A percentile compares a stretch with the other conserved stretches of the same genome.
Conservation (phyloP, 1,140 invertebrate genomes). For the Reticulitermes speratus region DNA sequence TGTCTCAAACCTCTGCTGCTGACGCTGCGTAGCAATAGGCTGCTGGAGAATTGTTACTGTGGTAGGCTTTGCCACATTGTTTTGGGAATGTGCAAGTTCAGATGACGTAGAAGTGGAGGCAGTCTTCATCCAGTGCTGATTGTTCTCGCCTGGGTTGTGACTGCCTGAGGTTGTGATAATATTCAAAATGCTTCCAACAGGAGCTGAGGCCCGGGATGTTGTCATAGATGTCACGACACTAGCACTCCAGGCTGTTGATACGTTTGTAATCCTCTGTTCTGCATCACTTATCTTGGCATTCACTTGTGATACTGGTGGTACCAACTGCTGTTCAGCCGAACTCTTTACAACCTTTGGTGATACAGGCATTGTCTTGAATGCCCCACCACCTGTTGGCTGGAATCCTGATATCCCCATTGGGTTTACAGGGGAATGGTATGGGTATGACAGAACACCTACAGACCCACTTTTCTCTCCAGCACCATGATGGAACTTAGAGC, state of each 20-base stretch:
- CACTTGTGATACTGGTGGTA: constrained; percentile 31
- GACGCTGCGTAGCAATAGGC: neutral
- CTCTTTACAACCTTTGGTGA: constrained; percentile 53
- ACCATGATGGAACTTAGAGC: constrained; percentile 33
- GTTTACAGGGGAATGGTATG: constrained; percentile 70
- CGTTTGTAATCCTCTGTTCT: constrained; percentile 22
- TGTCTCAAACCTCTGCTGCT: constrained; percentile 7
- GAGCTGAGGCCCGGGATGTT: neutral
- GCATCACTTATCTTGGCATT: neutral
- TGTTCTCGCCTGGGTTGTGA: neutral
- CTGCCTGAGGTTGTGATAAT: neutral
- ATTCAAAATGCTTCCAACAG: neutral
- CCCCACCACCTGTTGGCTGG: constrained; percentile 78
- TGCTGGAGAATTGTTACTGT: constrained; percentile 14
- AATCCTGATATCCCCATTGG: constrained; percentile 77
- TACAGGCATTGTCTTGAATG: constrained; percentile 81
- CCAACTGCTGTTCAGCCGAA: constrained; percentile 22
- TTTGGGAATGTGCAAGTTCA: neutral
- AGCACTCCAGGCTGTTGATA: constrained; percentile 22
- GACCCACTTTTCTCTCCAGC: constrained; percentile 40
- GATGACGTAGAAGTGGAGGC: neutral
- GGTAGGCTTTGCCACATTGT: neutral
- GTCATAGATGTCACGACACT: constrained; percentile 30
- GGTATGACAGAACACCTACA: constrained; percentile 54
- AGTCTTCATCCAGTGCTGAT: neutral